Conservation (phyloP, 2,113 vertebrate genomes). For the Gallinago jamesoni region DNA sequence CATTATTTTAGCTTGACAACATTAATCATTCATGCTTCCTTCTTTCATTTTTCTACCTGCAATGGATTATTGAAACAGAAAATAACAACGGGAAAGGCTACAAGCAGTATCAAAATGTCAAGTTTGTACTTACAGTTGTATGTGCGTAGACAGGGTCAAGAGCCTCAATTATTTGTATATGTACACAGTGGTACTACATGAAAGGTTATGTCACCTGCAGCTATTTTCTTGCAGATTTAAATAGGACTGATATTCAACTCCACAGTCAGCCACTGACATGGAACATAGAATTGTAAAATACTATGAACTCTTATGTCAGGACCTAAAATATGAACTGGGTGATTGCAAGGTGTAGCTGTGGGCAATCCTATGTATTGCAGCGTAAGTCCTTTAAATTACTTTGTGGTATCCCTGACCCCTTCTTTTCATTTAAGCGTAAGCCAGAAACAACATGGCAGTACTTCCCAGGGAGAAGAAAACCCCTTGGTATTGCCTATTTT, state of each 20-base stretch:
- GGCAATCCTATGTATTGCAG: slow-evolving; percentile 64
- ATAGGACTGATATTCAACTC: slow-evolving; percentile 85
- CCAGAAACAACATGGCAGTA: slow-evolving; percentile 35
- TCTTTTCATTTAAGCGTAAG: slow-evolving; percentile 72
- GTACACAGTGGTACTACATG: slow-evolving; percentile 90
- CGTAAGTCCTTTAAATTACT: slow-evolving; percentile 68
- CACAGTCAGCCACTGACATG: slow-evolving; percentile 83
- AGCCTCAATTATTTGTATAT: slow-evolving; percentile 99
- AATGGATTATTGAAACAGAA: slow-evolving; percentile 99
- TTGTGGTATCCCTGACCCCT: slow-evolving; percentile 61
- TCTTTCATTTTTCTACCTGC: slow-evolving; percentile 90
- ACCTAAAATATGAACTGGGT: slow-evolving; percentile 80
- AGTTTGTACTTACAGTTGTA: slow-evolving; percentile 98
- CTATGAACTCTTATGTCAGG: slow-evolving; percentile 78
- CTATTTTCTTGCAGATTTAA: slow-evolving; percentile 93
- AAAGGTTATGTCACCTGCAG: slow-evolving; percentile 98
- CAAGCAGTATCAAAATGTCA: slow-evolving; percentile 99
- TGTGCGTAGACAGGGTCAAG: slow-evolving; percentile 97
- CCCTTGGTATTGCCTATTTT: not conserved
- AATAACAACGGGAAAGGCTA: slow-evolving; percentile 93
- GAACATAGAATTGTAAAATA: slow-evolving; percentile 83
- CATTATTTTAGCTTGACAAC: slow-evolving; percentile 99
- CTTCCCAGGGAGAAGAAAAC: not conserved
- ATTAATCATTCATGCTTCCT: slow-evolving; percentile 99
- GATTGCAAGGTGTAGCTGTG: slow-evolving; percentile 80